Base-by-base conservation (phyloP, 2,888 invertebrate species). In the Cataglyphis altisquamis region DNA sequence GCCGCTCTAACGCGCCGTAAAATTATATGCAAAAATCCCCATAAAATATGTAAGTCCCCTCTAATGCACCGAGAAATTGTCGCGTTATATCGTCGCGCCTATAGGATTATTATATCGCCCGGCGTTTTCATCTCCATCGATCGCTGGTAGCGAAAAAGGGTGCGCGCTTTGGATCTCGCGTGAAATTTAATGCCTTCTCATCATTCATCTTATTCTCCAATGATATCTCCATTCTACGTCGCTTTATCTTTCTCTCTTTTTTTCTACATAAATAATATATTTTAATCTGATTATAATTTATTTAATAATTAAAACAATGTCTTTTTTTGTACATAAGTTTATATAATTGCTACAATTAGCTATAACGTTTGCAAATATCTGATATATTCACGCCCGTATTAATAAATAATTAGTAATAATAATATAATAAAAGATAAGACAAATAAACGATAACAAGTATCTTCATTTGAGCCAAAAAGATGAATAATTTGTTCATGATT, bases 1-100 rank as follows among this genome's bases (percentile, higher is more conserved):
- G 93, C 92, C 93, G 87, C 91, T 93, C 92, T 94, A 94, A 94
- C 93, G 93, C 92, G 91, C 92, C 94, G 94, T 94, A 92, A 94
- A 94, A 94, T 94, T 94, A 94, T 94, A 94, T 94, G 94, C 94
- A 94, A 94, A 94, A 94, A 92, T 94, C 92, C 91, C 92, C 91
- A 93, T 94, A 92, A 94, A 94, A 94, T 94, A 94, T 94, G 94
- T 94, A 94, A 92, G 91, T 91, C 87, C 89, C 89, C 91, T 89
- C 90, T 94, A 94, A 94, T 94, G 93, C 94, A 94, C 94, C 94
- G 94, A 92, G 94, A 94, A 94, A 94, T 94, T 93, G 93, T 93
- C 92, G 90, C 90, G 91, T 93, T 87, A 85, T 87, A 81, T 87
- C 74, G 87, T 82, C 84, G 84, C 87, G 91, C 91, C 91, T 91